Base-by-base conservation (phyloP, 2,113 vertebrate species). In the Zeus faber region DNA sequence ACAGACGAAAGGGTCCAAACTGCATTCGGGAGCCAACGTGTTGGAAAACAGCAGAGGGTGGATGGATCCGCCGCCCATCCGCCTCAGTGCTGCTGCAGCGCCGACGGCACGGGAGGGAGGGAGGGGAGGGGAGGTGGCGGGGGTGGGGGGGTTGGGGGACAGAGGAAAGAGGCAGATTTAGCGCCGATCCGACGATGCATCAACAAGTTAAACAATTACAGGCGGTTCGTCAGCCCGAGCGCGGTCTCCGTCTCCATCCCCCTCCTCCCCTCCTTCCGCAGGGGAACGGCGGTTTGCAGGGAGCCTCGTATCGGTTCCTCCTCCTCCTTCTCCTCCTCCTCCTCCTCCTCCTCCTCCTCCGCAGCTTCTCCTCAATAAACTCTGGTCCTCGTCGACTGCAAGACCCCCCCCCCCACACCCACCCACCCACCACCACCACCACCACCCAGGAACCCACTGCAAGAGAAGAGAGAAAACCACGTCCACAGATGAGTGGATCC, bases 191-290 rank as follows among this genome's bases (percentile, higher is more conserved):
- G n/a, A n/a, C n/a, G n/a, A 57, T 62, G 83, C 73, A 85, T 87
- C 85, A 87, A 87, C 85, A 87, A 87, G 85, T 87, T 85, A 77
- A 80, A 84, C 68, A 85, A 84, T 76, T 58, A 49, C 49, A 54
- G 58, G 18, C 44, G 43, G 76, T 33, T 59, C 55, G 35, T 64
- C 43, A 40, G 56, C 76, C 70, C 66, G 2, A 25, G 62, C 54
- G 58, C 35, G 24, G 51, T 50, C 41, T 54, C 21, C 53, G 39
- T 55, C 24, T 29, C 8, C 23, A 10, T 31, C 25, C 8, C 22
- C 4, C 41, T 8, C 55, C 45, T 56, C 59, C 47, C 54, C 14
- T 43, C 51, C 51, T 54, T 75, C 73, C 60, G 78, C 72, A 67
- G 62, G 67, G 61, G 50, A 59, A 27, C 50, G 54, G 62, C 10